phyloP scores from a whole-genome alignment of 2,888 invertebrate genomes.

The Brachylomia viminalis region DNA sequence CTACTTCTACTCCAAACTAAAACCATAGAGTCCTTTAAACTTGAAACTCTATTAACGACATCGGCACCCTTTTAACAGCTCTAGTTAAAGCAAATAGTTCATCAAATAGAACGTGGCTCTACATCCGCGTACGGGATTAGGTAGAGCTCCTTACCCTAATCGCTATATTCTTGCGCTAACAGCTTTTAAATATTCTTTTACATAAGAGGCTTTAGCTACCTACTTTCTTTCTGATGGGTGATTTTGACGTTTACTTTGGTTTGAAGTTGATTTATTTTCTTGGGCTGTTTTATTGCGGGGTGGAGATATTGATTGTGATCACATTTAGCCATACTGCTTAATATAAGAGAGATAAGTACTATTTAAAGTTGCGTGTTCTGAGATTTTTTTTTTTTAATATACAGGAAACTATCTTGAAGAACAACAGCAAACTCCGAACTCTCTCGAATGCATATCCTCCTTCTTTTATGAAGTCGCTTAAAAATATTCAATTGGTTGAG shows the following conservation, averaged over 20 bases:
- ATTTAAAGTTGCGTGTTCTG: not conserved
- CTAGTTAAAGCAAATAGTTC: slow-evolving; percentile 72
- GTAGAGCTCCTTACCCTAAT: slow-evolving; percentile 65
- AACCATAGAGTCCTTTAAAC: slow-evolving; percentile 35
- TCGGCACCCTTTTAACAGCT: slow-evolving; percentile 66
- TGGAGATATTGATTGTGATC: not conserved
- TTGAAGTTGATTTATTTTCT: slow-evolving; percentile 1
- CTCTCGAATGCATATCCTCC: not conserved
- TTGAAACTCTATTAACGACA: slow-evolving; percentile 54
- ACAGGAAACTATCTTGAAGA: not conserved
- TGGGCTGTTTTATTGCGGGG: not conserved
- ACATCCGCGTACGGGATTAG: slow-evolving; percentile 69
- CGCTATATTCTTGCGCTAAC: slow-evolving; percentile 67
- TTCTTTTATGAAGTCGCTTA: not conserved
- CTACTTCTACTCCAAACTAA: not conserved
- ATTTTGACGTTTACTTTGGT: slow-evolving; percentile 17
- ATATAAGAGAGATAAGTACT: not conserved
- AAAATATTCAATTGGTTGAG: not conserved
- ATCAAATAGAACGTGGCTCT: slow-evolving; percentile 77
- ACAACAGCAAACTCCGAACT: not conserved
- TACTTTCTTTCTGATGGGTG: slow-evolving; percentile 22
- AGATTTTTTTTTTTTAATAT: not conserved
- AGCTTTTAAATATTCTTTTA: slow-evolving; percentile 68
- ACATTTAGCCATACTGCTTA: not conserved
- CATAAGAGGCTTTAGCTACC: slow-evolving; percentile 14